phyloP scores from a whole-genome alignment of 2,113 vertebrate genomes.

The Malurus melanocephalus region DNA sequence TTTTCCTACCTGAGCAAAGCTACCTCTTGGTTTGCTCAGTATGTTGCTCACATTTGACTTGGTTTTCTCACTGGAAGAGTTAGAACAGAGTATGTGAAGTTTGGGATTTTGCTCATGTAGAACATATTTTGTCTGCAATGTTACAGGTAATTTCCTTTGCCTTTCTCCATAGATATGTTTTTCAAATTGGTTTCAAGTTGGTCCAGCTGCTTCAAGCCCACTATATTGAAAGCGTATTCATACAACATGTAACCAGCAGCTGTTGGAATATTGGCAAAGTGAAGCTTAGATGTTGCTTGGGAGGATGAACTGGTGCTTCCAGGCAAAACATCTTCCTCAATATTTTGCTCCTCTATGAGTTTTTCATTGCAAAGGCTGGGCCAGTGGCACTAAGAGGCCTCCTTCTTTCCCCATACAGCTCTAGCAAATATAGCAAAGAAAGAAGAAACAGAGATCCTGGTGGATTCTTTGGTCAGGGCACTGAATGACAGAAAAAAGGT shows the following conservation, averaged over 20 bases:
- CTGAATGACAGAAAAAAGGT: background rate
- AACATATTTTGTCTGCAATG: background rate
- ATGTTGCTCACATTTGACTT: background rate
- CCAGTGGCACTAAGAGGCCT: background rate
- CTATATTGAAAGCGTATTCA: slow-evolving; percentile 34
- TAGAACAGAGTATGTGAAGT: background rate
- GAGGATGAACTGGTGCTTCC: slow-evolving; percentile 13
- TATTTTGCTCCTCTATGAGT: background rate
- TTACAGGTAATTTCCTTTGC: slow-evolving; percentile 58
- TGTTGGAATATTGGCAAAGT: slow-evolving; percentile 38
- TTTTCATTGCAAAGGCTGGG: background rate
- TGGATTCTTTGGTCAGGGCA: background rate
- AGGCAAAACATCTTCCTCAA: background rate
- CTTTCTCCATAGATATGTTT: slow-evolving; percentile 52
- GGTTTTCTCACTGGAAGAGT: background rate
- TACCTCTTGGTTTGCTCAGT: background rate
- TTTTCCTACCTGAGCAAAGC: background rate
- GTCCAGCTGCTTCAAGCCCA: slow-evolving; percentile 46
- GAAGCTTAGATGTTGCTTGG: background rate
- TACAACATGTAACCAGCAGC: slow-evolving; percentile 56
- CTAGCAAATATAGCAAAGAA: background rate
- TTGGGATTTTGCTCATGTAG: background rate
- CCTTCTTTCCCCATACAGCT: background rate
- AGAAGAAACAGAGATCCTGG: background rate
- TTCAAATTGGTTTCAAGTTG: slow-evolving; percentile 58